Base-by-base conservation (phyloP, 1,140 invertebrate genomes). In the Neodiprion virginianus region DNA sequence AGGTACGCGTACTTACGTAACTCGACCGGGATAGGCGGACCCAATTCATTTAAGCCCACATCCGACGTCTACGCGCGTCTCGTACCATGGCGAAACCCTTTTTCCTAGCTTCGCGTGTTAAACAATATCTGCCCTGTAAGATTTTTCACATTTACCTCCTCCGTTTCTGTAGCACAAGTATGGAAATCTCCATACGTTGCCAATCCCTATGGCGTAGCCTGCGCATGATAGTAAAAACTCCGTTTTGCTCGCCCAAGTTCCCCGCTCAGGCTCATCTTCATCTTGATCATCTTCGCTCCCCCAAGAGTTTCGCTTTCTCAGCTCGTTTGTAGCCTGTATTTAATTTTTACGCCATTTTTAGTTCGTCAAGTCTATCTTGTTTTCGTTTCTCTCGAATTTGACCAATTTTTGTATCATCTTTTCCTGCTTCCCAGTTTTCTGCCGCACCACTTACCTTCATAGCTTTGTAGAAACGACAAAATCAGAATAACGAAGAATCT, bases 171-270 rank as follows among this genome's bases (percentile, higher is more conserved):
- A 93, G 80, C 92, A 93, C 47, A 93, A 83, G 82, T 93, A 95
- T 2, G 93, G 93, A 87, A 95, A 94, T 75, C 94, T 88, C 93
- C 93, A 94, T 14, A 95, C 89, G 80, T 94, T 95, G 28, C 94
- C 94, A 65, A 95, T 91, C 8, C 94, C 94, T 28, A 95, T 93
- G 8, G 94, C 93, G 79, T 94, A 95, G 7, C 93, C 93, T 23
- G 94, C 88, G 82, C 93, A 92, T 1, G 93, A 94, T 1, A 95
- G 86, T 14, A 95, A 82, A 85, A 95, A 95, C 85, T 95, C 94
- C 1, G 93, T 85, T 80, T 93, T 92, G 76, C 88, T 93, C 40
- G 88, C 90, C 94, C 94, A 95, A 67, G 90, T 89, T 4, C 89
- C 91, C 77, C 92, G 78, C 48, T 83, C 83, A 1, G 82, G 81